phyloP scores from a whole-genome alignment of 2,797 vertebrate species.

The Cirrhinus mrigala region DNA sequence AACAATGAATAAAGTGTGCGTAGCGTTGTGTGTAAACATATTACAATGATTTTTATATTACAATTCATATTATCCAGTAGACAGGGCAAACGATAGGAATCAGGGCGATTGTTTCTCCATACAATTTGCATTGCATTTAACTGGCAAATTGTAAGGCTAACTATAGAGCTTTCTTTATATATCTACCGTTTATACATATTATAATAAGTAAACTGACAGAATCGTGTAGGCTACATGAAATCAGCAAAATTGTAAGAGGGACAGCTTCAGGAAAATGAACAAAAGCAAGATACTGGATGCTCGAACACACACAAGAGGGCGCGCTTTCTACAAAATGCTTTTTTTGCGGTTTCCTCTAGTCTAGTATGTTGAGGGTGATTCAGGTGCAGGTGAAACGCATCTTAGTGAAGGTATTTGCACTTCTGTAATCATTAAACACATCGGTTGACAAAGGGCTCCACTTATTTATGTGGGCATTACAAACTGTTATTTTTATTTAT shows the following conservation, averaged over 20 bases:
- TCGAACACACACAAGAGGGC: constrained; percentile 67
- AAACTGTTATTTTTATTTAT: too few species aligned
- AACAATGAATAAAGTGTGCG: not conserved
- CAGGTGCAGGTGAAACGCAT: not conserved
- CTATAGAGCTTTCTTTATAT: not conserved
- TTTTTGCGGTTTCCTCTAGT: not conserved
- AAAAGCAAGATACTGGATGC: not conserved
- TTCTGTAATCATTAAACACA: not conserved
- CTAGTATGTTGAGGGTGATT: not conserved
- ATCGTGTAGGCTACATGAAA: not conserved
- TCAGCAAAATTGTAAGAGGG: not conserved
- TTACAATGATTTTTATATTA: not conserved
- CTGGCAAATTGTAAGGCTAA: not conserved
- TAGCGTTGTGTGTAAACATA: not conserved
- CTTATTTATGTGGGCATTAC: not conserved
- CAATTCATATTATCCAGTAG: not conserved
- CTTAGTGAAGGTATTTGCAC: not conserved
- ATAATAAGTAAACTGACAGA: not conserved
- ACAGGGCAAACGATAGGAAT: not conserved
- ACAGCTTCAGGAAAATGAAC: not conserved
- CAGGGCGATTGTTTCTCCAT: not conserved
- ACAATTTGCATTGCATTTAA: constrained; percentile 27
- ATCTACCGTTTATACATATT: not conserved
- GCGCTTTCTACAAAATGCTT: constrained; percentile 51
- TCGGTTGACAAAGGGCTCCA: not conserved